Conservation (phyloP, 2,113 vertebrate genomes). For the Brevimyrus niger region DNA sequence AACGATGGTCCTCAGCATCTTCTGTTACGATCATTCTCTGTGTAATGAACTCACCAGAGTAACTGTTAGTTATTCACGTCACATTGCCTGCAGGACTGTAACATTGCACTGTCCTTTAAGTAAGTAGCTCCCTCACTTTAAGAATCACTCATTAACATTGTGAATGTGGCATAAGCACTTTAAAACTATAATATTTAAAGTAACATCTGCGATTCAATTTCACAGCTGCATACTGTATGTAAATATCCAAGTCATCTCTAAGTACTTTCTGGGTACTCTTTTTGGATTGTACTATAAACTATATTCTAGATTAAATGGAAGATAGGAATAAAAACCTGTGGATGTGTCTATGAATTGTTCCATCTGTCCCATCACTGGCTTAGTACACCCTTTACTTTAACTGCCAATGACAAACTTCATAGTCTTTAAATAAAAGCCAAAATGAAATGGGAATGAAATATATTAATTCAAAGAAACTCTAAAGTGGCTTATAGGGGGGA, state of each 20-base stretch:
- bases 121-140: background rate
- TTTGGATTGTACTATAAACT: background rate
- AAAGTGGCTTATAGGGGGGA: background rate
- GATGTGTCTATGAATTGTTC: background rate
- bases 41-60: background rate
- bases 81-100: background rate
- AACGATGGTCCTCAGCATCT: background rate
- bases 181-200: background rate
- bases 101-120: background rate
- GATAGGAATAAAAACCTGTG: background rate
- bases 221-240: background rate
- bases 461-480: conserved; percentile 31
- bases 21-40: background rate
- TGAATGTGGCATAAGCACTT: background rate
- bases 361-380: background rate
- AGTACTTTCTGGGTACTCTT: background rate
- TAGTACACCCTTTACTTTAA: background rate
- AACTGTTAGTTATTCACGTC: background rate
- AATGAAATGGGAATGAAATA: background rate
- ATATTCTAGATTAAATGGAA: background rate
- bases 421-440: conserved; percentile 27
- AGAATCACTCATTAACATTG: background rate
- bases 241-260: background rate
- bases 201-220: background rate
- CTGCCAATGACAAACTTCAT: conserved; percentile 27